Conservation (phyloP, 2,888 invertebrate genomes). For the Chironomus riparius region DNA sequence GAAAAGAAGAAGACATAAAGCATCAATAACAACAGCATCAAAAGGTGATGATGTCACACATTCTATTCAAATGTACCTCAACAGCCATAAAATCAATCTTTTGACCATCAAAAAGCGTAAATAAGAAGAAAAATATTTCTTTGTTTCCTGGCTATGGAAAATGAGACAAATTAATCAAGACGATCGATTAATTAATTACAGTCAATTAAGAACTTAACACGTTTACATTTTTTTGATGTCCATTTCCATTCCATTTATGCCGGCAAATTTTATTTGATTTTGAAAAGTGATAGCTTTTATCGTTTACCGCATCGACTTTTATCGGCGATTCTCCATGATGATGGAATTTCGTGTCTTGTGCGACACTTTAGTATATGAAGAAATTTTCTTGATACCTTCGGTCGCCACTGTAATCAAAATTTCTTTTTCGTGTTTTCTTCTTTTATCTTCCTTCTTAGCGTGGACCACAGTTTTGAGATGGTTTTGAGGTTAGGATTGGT, state of each 20-base stretch:
- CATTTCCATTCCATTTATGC: background rate
- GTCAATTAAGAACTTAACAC: constrained; percentile 25
- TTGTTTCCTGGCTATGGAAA: background rate
- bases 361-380: background rate
- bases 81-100: background rate
- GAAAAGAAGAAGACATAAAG: background rate
- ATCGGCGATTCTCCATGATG: background rate
- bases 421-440: background rate
- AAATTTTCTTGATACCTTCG: no score
- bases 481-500: no score
- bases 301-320: background rate
- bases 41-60: constrained; percentile 13
- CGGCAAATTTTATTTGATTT: no score
- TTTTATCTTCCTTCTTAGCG: background rate
- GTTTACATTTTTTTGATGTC: background rate
- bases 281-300: background rate
- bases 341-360: background rate
- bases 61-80: background rate
- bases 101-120: background rate
- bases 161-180: constrained; percentile 20
- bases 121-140: background rate
- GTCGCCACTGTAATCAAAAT: constrained; percentile 23
- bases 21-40: background rate
- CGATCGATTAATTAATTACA: constrained; percentile 24
- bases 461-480: background rate